Percentiles rank a stretch among this genome's conserved stretches.
Conservation (phyloP, 2,113 vertebrate genomes). For the Coreoperca whiteheadi region DNA sequence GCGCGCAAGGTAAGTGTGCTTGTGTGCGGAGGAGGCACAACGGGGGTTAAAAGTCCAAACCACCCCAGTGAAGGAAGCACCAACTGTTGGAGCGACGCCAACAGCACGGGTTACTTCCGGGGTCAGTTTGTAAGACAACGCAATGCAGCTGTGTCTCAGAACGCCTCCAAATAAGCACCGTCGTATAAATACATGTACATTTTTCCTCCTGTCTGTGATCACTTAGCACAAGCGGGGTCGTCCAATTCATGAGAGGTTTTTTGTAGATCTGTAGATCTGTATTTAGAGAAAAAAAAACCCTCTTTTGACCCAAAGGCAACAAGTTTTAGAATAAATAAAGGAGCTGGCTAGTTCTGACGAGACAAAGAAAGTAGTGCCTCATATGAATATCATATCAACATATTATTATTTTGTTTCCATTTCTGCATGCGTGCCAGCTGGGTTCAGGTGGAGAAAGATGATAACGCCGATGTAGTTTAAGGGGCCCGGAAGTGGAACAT, state of each 20-base stretch:
- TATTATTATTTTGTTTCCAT: no score
- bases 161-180: neutral
- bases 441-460: no score
- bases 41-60: slow-evolving; percentile 53
- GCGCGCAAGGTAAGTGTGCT: slow-evolving; percentile 22
- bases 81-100: neutral
- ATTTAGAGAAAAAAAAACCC: no score
- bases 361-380: no score
- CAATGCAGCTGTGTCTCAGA: neutral
- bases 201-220: neutral
- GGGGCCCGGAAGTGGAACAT: no score
- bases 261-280: neutral
- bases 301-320: neutral
- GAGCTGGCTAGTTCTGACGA: no score
- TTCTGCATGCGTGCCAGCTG: no score
- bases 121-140: neutral
- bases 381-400: no score
- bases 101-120: neutral
- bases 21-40: slow-evolving; percentile 15
- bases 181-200: neutral
- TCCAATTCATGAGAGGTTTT: neutral
- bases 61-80: neutral
- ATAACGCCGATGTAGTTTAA: no score
- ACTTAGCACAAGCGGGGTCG: no score
- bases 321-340: neutral